Conservation (phyloP, 2,113 vertebrate genomes). For the Bubo bubo region DNA sequence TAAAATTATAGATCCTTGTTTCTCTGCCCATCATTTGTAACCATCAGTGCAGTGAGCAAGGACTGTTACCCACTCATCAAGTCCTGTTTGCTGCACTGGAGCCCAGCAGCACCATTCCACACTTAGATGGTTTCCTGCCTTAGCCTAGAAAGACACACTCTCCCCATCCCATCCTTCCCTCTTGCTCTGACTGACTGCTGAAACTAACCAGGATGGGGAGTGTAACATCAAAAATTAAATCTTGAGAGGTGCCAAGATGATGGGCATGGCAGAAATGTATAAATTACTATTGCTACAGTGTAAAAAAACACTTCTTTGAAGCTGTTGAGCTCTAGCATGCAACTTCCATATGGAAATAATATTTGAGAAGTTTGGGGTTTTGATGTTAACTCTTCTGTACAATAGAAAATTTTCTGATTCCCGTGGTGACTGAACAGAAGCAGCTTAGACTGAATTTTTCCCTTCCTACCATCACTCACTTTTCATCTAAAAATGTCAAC, state of each 20-base stretch:
- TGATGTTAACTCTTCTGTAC: not conserved
- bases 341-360: not conserved
- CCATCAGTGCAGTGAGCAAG: not conserved
- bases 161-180: not conserved
- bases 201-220: not conserved
- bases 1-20: not conserved
- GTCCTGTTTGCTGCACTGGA: not conserved
- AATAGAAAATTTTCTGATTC: not conserved
- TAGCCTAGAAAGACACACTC: not conserved
- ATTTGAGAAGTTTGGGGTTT: not conserved
- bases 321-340: not conserved
- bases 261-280: not conserved
- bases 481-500: slow-evolving; percentile 58
- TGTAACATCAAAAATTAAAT: not conserved
- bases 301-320: not conserved
- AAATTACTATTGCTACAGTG: not conserved
- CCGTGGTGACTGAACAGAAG: not conserved
- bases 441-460: not conserved
- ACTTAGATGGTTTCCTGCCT: not conserved
- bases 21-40: not conserved
- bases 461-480: not conserved
- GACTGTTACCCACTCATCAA: fast-evolving
- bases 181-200: not conserved
- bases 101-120: fast-evolving
- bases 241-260: not conserved